Percentiles rank a stretch among this genome's conserved stretches.
Evolutionary conservation across 2,888 invertebrate genomes (phyloP).

Genomic region (Therioaphis trifolii): DNA sequence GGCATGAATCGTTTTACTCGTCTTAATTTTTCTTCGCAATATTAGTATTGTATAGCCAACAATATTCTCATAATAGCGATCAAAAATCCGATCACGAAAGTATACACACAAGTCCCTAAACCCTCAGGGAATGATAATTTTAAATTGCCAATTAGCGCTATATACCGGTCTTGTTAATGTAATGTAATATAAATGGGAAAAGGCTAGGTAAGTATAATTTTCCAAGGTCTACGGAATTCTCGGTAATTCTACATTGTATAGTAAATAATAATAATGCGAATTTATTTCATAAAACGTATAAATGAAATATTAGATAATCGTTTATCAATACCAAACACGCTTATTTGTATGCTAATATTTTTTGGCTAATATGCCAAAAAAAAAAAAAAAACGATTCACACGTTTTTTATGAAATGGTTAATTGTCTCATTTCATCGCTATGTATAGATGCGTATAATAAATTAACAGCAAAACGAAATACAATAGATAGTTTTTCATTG

Average conservation of each 20-base stretch:
- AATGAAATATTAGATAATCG: neutral
- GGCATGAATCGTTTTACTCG: neutral
- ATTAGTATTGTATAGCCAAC: neutral
- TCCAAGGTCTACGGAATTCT: constrained; percentile 39
- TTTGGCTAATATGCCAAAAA: neutral
- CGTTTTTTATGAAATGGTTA: constrained; percentile 8
- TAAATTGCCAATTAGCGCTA: constrained; percentile 37
- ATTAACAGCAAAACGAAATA: constrained; percentile 13
- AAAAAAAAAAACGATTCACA: neutral
- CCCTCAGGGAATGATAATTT: constrained; percentile 27
- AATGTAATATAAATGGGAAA: neutral
- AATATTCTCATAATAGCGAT: neutral
- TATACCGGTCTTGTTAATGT: constrained; percentile 37
- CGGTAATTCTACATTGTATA: neutral
- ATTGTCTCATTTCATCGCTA: constrained; percentile 11
- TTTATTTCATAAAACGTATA: neutral
- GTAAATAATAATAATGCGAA: neutral
- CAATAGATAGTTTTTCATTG: constrained; percentile 41
- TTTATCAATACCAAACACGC: constrained; percentile 7
- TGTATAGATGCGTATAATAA: neutral
- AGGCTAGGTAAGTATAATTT: constrained; percentile 22
- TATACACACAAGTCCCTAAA: neutral
- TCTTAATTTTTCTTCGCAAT: neutral
- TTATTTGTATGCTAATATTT: neutral
- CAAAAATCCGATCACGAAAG: constrained; percentile 19